phyloP scores from a whole-genome alignment of 2,888 invertebrate genomes.

The Bimastos eiseni region DNA sequence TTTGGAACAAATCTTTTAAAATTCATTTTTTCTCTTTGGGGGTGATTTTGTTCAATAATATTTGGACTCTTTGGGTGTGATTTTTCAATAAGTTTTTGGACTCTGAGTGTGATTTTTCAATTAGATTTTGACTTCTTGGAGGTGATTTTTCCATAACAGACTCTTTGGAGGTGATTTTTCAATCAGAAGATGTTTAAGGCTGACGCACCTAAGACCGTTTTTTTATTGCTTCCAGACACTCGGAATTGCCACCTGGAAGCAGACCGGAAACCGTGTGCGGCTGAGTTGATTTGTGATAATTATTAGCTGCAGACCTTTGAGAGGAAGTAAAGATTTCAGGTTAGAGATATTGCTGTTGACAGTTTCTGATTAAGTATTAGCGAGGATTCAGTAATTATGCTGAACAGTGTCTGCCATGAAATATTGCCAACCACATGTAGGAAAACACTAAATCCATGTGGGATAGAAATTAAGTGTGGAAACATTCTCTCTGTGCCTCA shows the following conservation, averaged over 20 bases:
- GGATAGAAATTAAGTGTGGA: neutral
- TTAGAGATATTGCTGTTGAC: neutral
- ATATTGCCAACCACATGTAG: neutral
- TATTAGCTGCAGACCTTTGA: neutral
- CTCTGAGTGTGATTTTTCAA: neutral
- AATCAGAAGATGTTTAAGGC: neutral
- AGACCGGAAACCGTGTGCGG: neutral
- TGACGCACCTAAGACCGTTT: neutral
- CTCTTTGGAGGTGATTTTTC: too few relatives aligned
- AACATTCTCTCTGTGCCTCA: too few relatives aligned
- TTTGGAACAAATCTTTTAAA: too few relatives aligned
- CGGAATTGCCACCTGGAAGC: neutral
- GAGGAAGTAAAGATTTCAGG: neutral
- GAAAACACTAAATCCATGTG: neutral
- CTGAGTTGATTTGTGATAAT: neutral
- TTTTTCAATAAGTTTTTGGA: too few relatives aligned
- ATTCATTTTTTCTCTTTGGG: too few relatives aligned
- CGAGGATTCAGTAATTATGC: neutral
- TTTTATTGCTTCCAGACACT: slow-evolving; percentile 1
- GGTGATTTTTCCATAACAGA: too few relatives aligned
- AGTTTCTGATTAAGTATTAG: neutral
- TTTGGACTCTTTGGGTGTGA: too few relatives aligned
- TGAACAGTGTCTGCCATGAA: neutral
- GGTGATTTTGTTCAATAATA: too few relatives aligned
- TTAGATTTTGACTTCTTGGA: too few relatives aligned